These are phyloP conservation scores for Phenganax marumi DNA, from an alignment of 92 coral and sea anemone species.

Conservation along the genomic window DNA sequence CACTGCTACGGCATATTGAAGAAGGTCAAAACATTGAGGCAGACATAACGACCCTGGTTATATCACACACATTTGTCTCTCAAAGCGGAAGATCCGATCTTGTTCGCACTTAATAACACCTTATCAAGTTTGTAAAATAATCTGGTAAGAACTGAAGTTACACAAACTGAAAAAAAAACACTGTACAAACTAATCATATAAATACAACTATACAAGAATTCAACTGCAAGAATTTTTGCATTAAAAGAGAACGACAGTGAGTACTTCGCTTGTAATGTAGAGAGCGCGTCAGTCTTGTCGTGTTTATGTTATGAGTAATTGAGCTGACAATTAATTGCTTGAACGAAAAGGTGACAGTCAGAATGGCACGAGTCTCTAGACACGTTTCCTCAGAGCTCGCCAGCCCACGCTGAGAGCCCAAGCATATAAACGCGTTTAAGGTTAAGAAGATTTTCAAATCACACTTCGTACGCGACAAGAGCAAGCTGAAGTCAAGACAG, in stretches of 20 bases:
- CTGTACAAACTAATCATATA: neutral
- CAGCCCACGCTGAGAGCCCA: slow-evolving; percentile 35
- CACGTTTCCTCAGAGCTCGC: slow-evolving; percentile 27
- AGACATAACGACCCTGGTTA: slow-evolving; percentile 31
- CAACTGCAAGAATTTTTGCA: too few species aligned
- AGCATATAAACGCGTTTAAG: slow-evolving; percentile 26
- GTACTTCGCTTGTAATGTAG: neutral
- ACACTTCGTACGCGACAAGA: neutral
- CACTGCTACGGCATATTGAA: slow-evolving; percentile 22
- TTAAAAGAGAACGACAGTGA: neutral
- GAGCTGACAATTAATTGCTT: slow-evolving; percentile 38
- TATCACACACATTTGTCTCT: slow-evolving; percentile 32
- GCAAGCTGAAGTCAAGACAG: neutral
- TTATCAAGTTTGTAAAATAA: neutral
- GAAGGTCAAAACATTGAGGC: neutral
- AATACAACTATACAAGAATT: too few species aligned
- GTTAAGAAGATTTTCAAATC: neutral
- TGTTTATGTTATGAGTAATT: slow-evolving; percentile 25
- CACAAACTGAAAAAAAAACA: too few species aligned
- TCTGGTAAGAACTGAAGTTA: neutral
- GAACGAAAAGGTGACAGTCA: slow-evolving; percentile 32
- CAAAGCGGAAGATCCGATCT: slow-evolving; percentile 36
- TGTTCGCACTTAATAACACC: slow-evolving; percentile 36
- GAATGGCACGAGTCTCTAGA: slow-evolving; percentile 36
- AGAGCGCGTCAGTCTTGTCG: neutral